Evolutionary conservation across 1,140 invertebrate species (phyloP), one percentile per base, ranked within the genome.

Genomic region (Drosophila cardini): DNA sequence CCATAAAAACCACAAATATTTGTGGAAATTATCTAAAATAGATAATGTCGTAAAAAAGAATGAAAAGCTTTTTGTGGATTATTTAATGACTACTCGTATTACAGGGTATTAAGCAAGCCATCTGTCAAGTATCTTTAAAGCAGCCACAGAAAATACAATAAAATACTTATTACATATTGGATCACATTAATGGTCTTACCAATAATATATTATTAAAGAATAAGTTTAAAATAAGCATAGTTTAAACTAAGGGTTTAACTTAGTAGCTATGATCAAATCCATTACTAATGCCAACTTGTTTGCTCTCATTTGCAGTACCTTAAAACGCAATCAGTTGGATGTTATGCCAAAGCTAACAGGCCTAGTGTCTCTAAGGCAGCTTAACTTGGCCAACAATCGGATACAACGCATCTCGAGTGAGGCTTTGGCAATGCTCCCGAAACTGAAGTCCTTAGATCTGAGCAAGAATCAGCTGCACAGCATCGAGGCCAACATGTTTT

Each of bases 351-450:
- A 92, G 26, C 80, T 92, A 26, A 48, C 53, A 1, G 81, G 78
- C 0, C 72, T 91, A 0, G 34, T 36, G 7, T 61, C 79, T 50
- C 65, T 94, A 50, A 92, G 93, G 69, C 93, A 94, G 82, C 72
- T 94, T 13, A 93, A 92, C 57, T 81, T 94, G 38, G 93, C 95
- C 70, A 94, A 95, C 76, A 96, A 96, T 92, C 93, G 92, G 45
- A 96, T 96, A 78, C 91, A 81, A 40, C 91, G 84, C 42, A 94
- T 96, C 70, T 93, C 94, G 65, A 92, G 93, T 26, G 93, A 92
- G 8, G 93, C 94, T 21, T 94, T 97, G 78, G 91, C 93, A 1
- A 92, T 93, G 32, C 94, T 97, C 53, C 93, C 93, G 0, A 91
- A 93, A 18, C 92, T 96, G 0, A 93, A 93, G 73, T 90, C 92